Conservation (phyloP, 2,797 vertebrate genomes). For the Alosa sapidissima region DNA sequence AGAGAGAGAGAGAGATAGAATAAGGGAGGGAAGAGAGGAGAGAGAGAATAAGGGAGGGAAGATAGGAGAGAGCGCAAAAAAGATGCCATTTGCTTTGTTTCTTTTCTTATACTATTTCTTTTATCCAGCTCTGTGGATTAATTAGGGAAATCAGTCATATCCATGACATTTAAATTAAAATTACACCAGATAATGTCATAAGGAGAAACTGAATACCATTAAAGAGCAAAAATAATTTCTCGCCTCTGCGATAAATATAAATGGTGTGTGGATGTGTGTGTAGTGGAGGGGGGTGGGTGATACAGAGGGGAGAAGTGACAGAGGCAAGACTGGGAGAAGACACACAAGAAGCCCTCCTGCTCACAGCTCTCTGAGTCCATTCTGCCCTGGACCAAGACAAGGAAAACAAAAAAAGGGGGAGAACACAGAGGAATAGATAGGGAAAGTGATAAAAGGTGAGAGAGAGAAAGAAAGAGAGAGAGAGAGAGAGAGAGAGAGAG, state of each 20-base stretch:
- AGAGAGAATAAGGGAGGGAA: slow-evolving; percentile 40
- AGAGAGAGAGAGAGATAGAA: background rate
- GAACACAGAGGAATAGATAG: background rate
- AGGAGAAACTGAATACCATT: slow-evolving; percentile 68
- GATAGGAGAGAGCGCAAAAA: background rate
- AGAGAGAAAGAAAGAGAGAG: slow-evolving; percentile 24
- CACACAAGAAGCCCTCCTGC: slow-evolving; percentile 61
- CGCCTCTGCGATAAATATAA: slow-evolving; percentile 67
- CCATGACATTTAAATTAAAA: slow-evolving; percentile 77
- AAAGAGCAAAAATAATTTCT: slow-evolving; percentile 66
- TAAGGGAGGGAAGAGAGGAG: slow-evolving; percentile 29
- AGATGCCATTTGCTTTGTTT: slow-evolving; percentile 54
- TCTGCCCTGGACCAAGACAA: slow-evolving; percentile 68
- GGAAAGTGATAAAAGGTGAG: background rate
- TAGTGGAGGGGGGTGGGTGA: slow-evolving; percentile 43
- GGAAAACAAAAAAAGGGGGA: background rate
- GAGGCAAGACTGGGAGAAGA: slow-evolving; percentile 47
- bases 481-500: slow-evolving; percentile 54
- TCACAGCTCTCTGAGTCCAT: slow-evolving; percentile 60
- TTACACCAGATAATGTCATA: slow-evolving; percentile 73
- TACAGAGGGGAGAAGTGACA: slow-evolving; percentile 42
- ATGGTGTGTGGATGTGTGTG: slow-evolving; percentile 33
- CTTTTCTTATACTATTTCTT: slow-evolving; percentile 58
- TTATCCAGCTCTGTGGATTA: slow-evolving; percentile 58
- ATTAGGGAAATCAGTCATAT: slow-evolving; percentile 70